Percentiles rank a stretch among this genome's conserved stretches.
Conservation (phyloP, 1,140 invertebrate genomes). For the Periplaneta americana region DNA sequence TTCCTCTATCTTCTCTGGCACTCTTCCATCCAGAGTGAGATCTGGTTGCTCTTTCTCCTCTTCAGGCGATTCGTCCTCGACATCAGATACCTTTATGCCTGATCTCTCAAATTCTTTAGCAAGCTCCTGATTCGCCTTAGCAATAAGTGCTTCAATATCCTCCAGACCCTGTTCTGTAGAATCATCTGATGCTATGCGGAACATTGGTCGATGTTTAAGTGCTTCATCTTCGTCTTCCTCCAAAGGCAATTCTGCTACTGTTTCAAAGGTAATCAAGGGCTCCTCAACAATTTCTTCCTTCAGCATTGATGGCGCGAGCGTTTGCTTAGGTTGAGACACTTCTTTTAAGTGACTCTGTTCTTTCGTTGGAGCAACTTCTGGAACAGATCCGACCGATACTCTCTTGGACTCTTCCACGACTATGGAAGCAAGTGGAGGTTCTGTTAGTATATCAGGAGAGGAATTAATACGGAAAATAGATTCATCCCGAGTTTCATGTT, state of each 20-base stretch:
- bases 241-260: not conserved
- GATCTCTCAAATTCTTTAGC: not conserved
- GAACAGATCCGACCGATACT: not conserved
- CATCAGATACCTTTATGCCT: not conserved
- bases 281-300: not conserved
- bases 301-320: not conserved
- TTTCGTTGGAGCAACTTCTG: not conserved
- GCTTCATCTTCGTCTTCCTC: not conserved
- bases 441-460: conserved; percentile 16
- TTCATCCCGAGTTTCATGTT: not conserved
- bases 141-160: not conserved
- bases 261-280: not conserved
- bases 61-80: not conserved
- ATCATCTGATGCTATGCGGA: conserved; percentile 36
- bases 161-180: conserved; percentile 1
- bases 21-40: too few species aligned
- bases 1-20: not conserved
- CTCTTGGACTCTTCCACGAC: not conserved
- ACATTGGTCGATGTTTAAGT: conserved; percentile 24
- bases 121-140: not conserved
- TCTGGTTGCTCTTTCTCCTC: not conserved
- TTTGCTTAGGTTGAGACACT: not conserved
- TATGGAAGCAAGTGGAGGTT: not conserved
- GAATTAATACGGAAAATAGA: conserved; percentile 9
- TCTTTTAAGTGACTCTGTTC: not conserved